phyloP scores from a whole-genome alignment of 1,140 invertebrate species.

The Ips typographus region DNA sequence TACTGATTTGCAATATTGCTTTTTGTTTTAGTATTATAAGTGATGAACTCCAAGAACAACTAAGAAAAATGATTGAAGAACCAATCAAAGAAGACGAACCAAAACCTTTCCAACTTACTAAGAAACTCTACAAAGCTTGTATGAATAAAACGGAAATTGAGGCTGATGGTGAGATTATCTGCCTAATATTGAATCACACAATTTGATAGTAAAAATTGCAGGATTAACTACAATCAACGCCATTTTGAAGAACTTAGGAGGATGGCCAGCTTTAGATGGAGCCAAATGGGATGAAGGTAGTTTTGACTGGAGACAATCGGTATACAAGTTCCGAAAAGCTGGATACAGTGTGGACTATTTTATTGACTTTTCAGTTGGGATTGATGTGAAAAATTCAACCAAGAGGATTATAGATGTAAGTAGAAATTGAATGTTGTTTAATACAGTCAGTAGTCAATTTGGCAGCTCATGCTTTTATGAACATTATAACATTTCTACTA shows the following conservation, averaged over 20 bases:
- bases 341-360: conserved; percentile 91
- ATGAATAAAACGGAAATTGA: conserved; percentile 83
- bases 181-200: neutral
- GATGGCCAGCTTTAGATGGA: conserved; percentile 86
- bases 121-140: conserved; percentile 77
- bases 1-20: neutral
- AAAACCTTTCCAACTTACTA: conserved; percentile 72
- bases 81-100: conserved; percentile 65
- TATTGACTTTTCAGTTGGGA: conserved; percentile 87
- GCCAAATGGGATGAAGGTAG: conserved; percentile 69
- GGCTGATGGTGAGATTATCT: conserved; percentile 57
- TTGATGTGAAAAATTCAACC: conserved; percentile 90
- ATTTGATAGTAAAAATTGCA: conserved; percentile 5
- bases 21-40: conserved; percentile 70
- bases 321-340: conserved; percentile 74
- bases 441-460: neutral
- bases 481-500: neutral
- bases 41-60: conserved; percentile 77
- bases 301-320: conserved; percentile 74
- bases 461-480: neutral
- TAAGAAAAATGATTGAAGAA: conserved; percentile 72
- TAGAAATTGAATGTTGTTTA: conserved; percentile 31
- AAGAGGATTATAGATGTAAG: conserved; percentile 84
- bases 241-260: conserved; percentile 77
- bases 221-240: conserved; percentile 64